These are phyloP conservation scores for Cryptotermes secundus DNA, from an alignment of 1,140 invertebrate genomes.

Conservation along the genomic window DNA sequence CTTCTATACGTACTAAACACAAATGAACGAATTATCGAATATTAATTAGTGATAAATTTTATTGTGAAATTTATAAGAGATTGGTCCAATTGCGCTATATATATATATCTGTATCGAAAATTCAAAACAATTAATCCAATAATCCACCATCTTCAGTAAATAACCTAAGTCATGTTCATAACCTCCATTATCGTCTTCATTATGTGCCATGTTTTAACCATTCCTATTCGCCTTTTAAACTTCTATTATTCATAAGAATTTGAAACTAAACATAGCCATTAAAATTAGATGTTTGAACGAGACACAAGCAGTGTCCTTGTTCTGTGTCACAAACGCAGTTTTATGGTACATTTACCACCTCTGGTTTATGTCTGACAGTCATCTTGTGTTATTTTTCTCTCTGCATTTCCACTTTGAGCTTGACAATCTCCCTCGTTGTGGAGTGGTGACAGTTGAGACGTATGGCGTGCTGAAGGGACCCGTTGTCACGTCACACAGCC, in stretches of 20 bases:
- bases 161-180: no score
- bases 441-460: constrained; percentile 8
- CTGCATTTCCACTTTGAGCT: constrained; percentile 3
- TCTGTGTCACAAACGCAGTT: not conserved
- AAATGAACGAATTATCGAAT: no score
- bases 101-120: no score
- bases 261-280: not conserved
- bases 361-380: not conserved
- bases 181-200: not conserved
- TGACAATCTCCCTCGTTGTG: not conserved
- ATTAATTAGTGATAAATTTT: no score
- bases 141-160: no score
- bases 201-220: not conserved
- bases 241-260: not conserved
- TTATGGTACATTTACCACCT: constrained; percentile 6
- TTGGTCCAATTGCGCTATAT: no score
- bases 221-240: not conserved
- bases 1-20: no score
- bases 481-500: not conserved
- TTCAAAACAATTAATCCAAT: no score
- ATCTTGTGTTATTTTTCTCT: not conserved
- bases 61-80: no score
- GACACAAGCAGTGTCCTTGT: not conserved
- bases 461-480: not conserved
- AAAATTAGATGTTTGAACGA: not conserved